phyloP scores from a whole-genome alignment of 2,888 invertebrate species.

The Germaria angustata region DNA sequence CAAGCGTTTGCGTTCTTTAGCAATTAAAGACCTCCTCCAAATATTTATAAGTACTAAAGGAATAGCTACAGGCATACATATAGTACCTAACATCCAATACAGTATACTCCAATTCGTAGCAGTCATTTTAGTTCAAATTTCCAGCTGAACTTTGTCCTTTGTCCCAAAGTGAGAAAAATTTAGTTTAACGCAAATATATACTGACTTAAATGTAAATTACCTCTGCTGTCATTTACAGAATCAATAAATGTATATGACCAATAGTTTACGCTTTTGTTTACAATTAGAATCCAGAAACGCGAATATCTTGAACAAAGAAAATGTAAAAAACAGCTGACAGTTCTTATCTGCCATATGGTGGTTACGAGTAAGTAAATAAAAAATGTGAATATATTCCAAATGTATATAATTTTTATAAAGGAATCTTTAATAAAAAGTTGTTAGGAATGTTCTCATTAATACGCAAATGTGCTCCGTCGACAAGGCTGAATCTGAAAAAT shows the following conservation, averaged over 20 bases:
- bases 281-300: not conserved
- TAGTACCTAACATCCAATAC: slow-evolving; percentile 78
- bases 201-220: not conserved
- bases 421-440: not conserved
- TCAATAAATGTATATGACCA: not conserved
- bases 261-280: slow-evolving; percentile 26
- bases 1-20: slow-evolving; percentile 75
- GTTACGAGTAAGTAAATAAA: slow-evolving; percentile 56
- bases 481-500: not conserved
- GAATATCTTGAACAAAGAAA: slow-evolving; percentile 12
- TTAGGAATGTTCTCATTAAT: slow-evolving; percentile 32
- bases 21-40: slow-evolving; percentile 77
- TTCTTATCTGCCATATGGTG: not conserved
- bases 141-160: slow-evolving; percentile 71
- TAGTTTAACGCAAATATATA: slow-evolving; percentile 9
- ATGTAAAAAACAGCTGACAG: slow-evolving; percentile 4
- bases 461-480: slow-evolving; percentile 3
- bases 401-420: not conserved
- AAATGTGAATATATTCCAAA: slow-evolving; percentile 41
- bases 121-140: slow-evolving; percentile 32
- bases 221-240: not conserved
- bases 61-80: slow-evolving; percentile 80
- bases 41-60: slow-evolving; percentile 80
- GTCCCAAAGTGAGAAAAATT: not conserved
- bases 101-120: slow-evolving; percentile 73